Percentiles rank a stretch among this genome's conserved stretches.
phyloP scores from a whole-genome alignment of 2,113 vertebrate genomes.

The Albula goreensis region DNA sequence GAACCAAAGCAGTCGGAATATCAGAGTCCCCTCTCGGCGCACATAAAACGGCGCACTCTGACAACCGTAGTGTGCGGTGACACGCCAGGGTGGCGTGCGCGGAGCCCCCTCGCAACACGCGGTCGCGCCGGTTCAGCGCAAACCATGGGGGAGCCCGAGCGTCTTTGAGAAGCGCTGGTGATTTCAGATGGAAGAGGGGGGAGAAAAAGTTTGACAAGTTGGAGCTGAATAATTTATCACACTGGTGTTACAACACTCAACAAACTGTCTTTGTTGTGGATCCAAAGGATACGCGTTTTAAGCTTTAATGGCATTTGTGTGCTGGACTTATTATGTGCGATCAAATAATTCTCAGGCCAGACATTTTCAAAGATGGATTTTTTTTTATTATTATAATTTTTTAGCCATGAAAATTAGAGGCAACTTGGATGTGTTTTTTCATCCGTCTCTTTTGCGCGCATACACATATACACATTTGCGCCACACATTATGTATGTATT shows the following conservation, averaged over 20 bases:
- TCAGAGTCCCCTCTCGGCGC: not conserved
- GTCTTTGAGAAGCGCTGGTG: constrained; percentile 53
- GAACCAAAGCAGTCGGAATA: not conserved
- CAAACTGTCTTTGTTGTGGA: constrained; percentile 64
- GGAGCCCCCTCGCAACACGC: not conserved
- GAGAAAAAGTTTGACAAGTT: constrained; percentile 54
- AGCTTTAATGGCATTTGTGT: constrained; percentile 69
- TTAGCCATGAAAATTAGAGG: constrained; percentile 18
- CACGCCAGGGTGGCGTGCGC: constrained; percentile 19
- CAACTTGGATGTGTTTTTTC: constrained; percentile 52
- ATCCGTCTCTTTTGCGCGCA: constrained; percentile 48
- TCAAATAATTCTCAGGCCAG: constrained; percentile 69
- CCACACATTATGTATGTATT: not conserved
- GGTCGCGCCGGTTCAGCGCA: constrained; percentile 21
- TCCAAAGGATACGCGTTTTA: constrained; percentile 67
- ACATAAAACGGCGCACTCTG: not conserved
- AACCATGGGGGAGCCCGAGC: constrained; percentile 45
- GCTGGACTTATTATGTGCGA: constrained; percentile 69
- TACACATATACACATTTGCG: constrained; percentile 52
- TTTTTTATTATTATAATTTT: constrained; percentile 45
- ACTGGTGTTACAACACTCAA: constrained; percentile 53
- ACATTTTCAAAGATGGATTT: constrained; percentile 58
- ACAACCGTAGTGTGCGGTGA: not conserved
- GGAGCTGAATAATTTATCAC: constrained; percentile 73
- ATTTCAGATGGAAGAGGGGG: constrained; percentile 33